These are phyloP conservation scores for Athrips mouffetella DNA, from an alignment of 2,888 invertebrate species.

Conservation along the genomic window DNA sequence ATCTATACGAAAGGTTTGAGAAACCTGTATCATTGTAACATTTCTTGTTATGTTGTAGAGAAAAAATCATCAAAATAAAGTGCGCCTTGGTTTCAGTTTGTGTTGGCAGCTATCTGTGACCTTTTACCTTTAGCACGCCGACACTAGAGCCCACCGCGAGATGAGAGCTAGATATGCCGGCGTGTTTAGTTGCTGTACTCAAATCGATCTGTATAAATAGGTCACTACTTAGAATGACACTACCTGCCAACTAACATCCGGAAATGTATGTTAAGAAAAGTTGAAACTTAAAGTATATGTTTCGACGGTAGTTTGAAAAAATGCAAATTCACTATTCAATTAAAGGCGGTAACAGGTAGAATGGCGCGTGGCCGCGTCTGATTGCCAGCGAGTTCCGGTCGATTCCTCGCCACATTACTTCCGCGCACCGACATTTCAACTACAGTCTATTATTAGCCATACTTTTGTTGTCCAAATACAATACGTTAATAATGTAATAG, in stretches of 20 bases:
- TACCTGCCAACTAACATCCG: not conserved
- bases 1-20: no score
- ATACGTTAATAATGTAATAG: constrained; percentile 51
- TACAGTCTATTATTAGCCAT: constrained; percentile 41
- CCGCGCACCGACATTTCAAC: constrained; percentile 29
- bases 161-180: not conserved
- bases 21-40: no score
- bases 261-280: not conserved
- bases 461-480: constrained; percentile 39
- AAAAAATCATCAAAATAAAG: not conserved
- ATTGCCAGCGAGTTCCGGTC: constrained; percentile 5
- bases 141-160: not conserved
- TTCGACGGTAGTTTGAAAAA: not conserved
- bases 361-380: not conserved
- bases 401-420: constrained; percentile 10
- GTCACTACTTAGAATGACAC: constrained; percentile 20
- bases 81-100: not conserved
- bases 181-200: constrained; percentile 9
- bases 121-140: constrained; percentile 5
- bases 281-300: not conserved
- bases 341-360: not conserved
- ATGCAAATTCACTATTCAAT: not conserved
- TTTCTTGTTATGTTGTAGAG: not conserved
- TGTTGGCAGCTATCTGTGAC: not conserved
- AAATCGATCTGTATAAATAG: constrained; percentile 18